A percentile compares a stretch with the other conserved stretches of the same genome.
These are phyloP conservation scores for Pantala flavescens DNA, from an alignment of 1,140 invertebrate species.

Conservation along the genomic window DNA sequence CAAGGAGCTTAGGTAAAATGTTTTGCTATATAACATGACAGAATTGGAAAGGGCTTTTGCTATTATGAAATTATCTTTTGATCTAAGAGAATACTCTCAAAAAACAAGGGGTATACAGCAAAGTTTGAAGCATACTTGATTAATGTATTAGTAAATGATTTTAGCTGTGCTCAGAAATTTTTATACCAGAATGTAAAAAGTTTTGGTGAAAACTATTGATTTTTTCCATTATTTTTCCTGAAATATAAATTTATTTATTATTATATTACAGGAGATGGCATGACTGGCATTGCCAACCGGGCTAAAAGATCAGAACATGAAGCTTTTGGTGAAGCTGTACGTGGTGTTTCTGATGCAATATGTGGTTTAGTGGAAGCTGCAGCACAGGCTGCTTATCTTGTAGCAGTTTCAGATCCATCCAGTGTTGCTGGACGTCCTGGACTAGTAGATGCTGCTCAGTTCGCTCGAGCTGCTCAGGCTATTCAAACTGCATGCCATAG, in stretches of 20 bases:
- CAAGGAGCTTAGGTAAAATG: slow-evolving; percentile 57
- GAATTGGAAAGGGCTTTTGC: too few relatives aligned
- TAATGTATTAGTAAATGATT: too few relatives aligned
- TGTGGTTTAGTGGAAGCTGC: slow-evolving; percentile 89
- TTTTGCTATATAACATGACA: slow-evolving; percentile 59
- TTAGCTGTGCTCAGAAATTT: too few relatives aligned
- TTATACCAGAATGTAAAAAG: too few relatives aligned
- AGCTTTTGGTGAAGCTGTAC: slow-evolving; percentile 76
- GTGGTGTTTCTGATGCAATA: slow-evolving; percentile 73
- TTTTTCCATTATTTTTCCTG: too few relatives aligned
- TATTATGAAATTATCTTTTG: too few relatives aligned
- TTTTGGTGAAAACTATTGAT: not conserved
- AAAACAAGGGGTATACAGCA: too few relatives aligned
- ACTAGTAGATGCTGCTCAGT: slow-evolving; percentile 83
- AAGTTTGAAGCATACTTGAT: too few relatives aligned
- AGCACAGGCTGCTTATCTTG: slow-evolving; percentile 87
- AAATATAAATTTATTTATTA: too few relatives aligned
- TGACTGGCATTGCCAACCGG: slow-evolving; percentile 87
- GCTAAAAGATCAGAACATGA: slow-evolving; percentile 82
- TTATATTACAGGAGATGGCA: slow-evolving; percentile 59
- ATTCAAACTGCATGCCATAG: slow-evolving; percentile 81
- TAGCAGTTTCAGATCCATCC: slow-evolving; percentile 82
- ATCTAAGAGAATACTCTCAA: too few relatives aligned
- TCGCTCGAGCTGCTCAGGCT: slow-evolving; percentile 75
- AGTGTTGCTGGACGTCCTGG: slow-evolving; percentile 84